Evolutionary conservation across 2,113 vertebrate species (phyloP), one percentile per base, ranked within the genome.

Genomic region (Galeopterus variegatus): DNA sequence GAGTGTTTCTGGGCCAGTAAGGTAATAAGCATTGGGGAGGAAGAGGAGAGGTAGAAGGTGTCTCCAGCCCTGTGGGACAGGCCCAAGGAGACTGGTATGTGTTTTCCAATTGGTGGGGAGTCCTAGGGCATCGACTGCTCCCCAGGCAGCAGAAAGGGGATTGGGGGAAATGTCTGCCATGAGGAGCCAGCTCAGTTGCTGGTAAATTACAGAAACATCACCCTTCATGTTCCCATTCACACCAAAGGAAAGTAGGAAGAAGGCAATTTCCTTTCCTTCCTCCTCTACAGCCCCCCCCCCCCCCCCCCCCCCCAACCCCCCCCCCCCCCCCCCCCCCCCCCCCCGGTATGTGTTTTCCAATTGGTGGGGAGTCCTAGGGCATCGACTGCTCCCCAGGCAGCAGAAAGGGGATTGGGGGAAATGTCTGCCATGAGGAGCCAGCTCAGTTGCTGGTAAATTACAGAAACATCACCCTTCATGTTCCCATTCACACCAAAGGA

Each of bases 11-110:
- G 85, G n/a, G 56, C 85, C 45, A 56, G 0, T 41, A 26, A n/a
- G 28, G 60, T 23, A 11, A 1, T 54, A 8, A 28, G 14, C 10
- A 1, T 21, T 6, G 6, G 41, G 28, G 50, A 8, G 1, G 33
- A 87, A 17, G 18, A 82, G 33, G 45, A 41, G 36, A 82, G 15
- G 4, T 11, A 14, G 23, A 62, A 1, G 2, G 45, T 11, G 31
- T 72, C 33, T 73, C n/a, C 54, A 15, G 18, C 56, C n/a, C 52
- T 11, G 8, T 21, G 14, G 17, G 19, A 3, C 36, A 50, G 94
- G 17, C 73, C 75, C 19, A 28, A 14, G 6, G 26, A 72, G 24
- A 48, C n/a, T 10, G 15, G 5, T 17, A 4, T 9, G 5, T 60
- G 18, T 69, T n/a, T 83, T 54, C 75, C 45, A 10, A 12, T 21